Conservation (phyloP, 2,113 vertebrate species). For the Boulengeromyrus knoepffleri region DNA sequence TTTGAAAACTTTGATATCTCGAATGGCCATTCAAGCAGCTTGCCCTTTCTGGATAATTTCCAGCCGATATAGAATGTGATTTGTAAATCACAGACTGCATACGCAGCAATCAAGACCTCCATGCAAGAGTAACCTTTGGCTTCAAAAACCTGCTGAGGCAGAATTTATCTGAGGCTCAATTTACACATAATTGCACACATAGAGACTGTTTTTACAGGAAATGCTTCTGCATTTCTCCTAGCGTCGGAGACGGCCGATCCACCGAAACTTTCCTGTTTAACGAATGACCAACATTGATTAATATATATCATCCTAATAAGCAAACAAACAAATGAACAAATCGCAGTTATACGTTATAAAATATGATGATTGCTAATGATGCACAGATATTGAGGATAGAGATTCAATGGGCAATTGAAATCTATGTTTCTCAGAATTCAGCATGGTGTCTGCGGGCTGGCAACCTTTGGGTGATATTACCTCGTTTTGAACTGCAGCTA, state of each 20-base stretch:
- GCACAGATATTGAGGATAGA: background rate
- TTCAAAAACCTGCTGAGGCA: background rate
- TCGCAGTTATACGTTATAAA: background rate
- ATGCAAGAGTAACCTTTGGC: background rate
- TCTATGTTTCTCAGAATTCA: background rate
- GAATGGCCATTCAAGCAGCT: background rate
- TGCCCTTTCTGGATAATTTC: slow-evolving; percentile 1
- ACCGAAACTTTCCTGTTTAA: background rate
- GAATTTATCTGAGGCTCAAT: background rate
- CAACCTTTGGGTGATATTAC: background rate
- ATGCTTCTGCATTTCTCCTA: background rate
- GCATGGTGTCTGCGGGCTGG: background rate
- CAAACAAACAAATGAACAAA: background rate
- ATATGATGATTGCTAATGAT: background rate
- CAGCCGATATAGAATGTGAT: background rate
- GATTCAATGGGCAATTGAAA: background rate
- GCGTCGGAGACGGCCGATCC: background rate
- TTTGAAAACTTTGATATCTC: background rate
- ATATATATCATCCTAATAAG: background rate
- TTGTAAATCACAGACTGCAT: background rate
- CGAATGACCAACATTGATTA: background rate
- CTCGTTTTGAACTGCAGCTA: background rate
- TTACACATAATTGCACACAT: background rate
- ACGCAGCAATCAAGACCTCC: background rate
- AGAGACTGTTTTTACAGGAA: background rate